phyloP scores from a whole-genome alignment of 1,140 invertebrate species.

The Vanessa tameamea region DNA sequence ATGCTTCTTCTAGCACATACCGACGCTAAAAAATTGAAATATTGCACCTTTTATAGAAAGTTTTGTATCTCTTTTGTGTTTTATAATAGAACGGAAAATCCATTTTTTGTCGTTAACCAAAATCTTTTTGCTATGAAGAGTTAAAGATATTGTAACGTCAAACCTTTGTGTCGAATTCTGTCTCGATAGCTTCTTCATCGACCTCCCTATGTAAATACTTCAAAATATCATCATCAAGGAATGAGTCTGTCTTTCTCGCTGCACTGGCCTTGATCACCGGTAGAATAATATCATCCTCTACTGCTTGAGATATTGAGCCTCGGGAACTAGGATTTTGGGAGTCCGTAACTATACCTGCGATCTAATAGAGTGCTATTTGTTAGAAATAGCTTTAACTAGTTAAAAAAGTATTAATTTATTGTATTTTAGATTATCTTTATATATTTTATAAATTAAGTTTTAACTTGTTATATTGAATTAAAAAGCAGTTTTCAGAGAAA shows the following conservation, averaged over 20 bases:
- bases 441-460: too few relatives aligned
- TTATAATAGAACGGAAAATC: too few relatives aligned
- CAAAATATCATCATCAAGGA: constrained; percentile 83
- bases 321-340: constrained; percentile 82
- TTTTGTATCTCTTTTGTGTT: too few relatives aligned
- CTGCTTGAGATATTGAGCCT: constrained; percentile 72
- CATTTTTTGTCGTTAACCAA: too few relatives aligned
- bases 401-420: neutral
- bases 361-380: constrained; percentile 48
- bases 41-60: neutral
- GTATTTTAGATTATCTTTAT: too few relatives aligned
- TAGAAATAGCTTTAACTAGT: neutral
- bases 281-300: constrained; percentile 51
- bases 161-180: constrained; percentile 85
- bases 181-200: constrained; percentile 84
- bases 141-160: neutral
- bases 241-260: constrained; percentile 70
- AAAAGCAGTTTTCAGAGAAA: too few relatives aligned
- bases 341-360: constrained; percentile 81
- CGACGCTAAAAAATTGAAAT: constrained; percentile 60
- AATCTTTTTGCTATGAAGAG: too few relatives aligned
- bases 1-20: constrained; percentile 84
- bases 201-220: constrained; percentile 85
- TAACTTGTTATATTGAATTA: too few relatives aligned
- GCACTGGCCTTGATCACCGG: constrained; percentile 49